These are phyloP conservation scores for Torymus texanus DNA, from an alignment of 2,888 invertebrate genomes.

Conservation along the genomic window DNA sequence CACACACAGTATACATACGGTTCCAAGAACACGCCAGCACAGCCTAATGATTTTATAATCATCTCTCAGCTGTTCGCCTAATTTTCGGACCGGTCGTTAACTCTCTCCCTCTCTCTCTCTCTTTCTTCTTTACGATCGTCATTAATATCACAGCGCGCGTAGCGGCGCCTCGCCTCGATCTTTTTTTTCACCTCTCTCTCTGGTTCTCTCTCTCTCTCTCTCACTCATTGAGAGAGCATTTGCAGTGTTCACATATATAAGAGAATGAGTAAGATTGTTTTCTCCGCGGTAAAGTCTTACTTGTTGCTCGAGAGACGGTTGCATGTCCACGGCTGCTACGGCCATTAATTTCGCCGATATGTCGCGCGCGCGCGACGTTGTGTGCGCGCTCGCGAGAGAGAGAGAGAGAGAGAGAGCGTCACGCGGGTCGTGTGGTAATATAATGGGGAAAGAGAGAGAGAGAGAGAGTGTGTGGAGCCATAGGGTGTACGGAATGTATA, in stretches of 20 bases:
- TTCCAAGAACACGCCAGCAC: conserved; percentile 27
- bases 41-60: conserved; percentile 68
- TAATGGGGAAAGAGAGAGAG: too few relatives aligned
- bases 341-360: conserved; percentile 54
- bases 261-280: neutral
- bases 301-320: conserved; percentile 36
- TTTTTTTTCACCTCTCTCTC: neutral
- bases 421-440: too few relatives aligned
- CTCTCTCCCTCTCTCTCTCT: conserved; percentile 41
- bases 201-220: neutral
- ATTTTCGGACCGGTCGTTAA: conserved; percentile 57
- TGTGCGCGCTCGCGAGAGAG: neutral
- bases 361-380: conserved; percentile 22
- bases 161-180: neutral
- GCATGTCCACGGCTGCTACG: conserved; percentile 30
- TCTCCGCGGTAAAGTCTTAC: conserved; percentile 30
- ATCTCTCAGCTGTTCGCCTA: conserved; percentile 63
- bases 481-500: too few relatives aligned
- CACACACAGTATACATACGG: too few relatives aligned
- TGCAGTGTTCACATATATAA: neutral
- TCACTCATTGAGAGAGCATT: too few relatives aligned
- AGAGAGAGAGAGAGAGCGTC: neutral
- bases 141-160: conserved; percentile 30
- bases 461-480: too few relatives aligned
- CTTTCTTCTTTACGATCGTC: conserved; percentile 51